phyloP scores from a whole-genome alignment of 2,797 vertebrate species.

The Amblyraja radiata region DNA sequence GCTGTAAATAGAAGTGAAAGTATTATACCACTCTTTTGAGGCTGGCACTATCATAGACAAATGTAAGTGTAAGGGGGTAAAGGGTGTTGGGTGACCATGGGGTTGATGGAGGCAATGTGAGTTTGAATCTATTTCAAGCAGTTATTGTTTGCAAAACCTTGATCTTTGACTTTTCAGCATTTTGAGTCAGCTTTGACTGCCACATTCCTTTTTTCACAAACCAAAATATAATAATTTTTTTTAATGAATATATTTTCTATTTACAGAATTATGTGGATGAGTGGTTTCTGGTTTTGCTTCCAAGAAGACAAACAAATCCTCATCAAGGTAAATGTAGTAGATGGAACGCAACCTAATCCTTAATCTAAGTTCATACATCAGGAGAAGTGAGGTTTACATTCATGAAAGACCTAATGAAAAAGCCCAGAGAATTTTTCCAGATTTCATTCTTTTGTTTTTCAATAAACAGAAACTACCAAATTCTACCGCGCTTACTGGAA shows the following conservation, averaged over 20 bases:
- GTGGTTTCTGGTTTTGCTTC: background rate
- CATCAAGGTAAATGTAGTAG: background rate
- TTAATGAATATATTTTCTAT: background rate
- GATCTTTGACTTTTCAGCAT: background rate
- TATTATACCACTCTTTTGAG: background rate
- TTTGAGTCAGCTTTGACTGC: background rate
- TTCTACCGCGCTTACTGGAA: constrained; percentile 4
- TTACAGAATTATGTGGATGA: background rate
- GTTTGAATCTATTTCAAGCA: background rate
- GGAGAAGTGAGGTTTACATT: background rate
- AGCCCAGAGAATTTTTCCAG: background rate
- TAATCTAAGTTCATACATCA: background rate
- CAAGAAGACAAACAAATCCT: background rate
- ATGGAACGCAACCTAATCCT: background rate
- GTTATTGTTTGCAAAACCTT: background rate
- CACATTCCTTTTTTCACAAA: background rate
- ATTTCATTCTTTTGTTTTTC: background rate
- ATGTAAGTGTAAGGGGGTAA: no score
- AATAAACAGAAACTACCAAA: background rate
- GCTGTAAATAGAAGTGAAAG: background rate
- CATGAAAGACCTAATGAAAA: constrained; percentile 24
- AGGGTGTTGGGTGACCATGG: background rate
- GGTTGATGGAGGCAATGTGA: background rate
- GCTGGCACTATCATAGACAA: background rate
- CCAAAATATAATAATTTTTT: background rate